phyloP scores from a whole-genome alignment of 2,888 invertebrate genomes.

The Lobophora halterata region DNA sequence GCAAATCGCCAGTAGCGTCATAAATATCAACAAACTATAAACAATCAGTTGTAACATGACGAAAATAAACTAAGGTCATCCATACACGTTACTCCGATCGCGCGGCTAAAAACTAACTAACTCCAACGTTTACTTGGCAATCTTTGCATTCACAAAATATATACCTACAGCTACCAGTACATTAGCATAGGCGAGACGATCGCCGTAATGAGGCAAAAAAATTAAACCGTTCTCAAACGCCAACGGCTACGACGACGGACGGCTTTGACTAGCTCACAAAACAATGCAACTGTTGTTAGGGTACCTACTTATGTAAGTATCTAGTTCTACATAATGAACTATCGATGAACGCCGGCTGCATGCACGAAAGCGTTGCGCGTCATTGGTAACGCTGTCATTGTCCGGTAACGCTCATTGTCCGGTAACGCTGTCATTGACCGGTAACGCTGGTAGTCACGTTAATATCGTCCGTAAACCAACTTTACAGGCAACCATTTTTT shows the following conservation, averaged over 20 bases:
- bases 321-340: no score
- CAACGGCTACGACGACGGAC: background rate
- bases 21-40: slow-evolving; percentile 42
- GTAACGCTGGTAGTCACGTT: no score
- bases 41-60: slow-evolving; percentile 49
- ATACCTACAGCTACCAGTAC: no score
- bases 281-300: no score
- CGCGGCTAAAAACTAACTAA: slow-evolving; percentile 30
- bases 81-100: slow-evolving; percentile 21
- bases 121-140: slow-evolving; percentile 18
- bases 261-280: background rate
- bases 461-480: no score
- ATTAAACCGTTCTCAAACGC: slow-evolving; percentile 1
- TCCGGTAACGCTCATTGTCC: no score
- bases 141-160: slow-evolving; percentile 1
- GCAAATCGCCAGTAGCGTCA: slow-evolving; percentile 46
- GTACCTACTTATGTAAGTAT: background rate
- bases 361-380: no score
- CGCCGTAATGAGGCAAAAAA: slow-evolving; percentile 6
- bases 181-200: slow-evolving; percentile 5
- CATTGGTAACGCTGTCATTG: no score
- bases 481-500: no score
- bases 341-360: no score
- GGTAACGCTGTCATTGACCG: no score
- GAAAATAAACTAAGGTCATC: slow-evolving; percentile 17